Base-by-base conservation (phyloP, 2,113 vertebrate species). In the Cyphomyrus discorhynchus region DNA sequence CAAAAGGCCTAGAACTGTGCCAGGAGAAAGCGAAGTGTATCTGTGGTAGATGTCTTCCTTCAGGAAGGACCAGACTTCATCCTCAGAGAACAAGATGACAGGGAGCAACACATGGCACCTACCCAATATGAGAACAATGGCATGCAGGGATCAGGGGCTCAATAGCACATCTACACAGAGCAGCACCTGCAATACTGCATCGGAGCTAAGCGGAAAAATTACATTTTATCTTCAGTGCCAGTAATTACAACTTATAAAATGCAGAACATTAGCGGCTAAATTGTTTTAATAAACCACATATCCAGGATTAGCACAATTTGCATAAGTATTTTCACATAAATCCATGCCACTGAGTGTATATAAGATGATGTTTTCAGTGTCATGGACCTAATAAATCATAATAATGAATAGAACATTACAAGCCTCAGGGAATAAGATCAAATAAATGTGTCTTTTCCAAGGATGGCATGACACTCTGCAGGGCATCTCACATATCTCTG, bases 1-100 rank as follows among this genome's bases (percentile, higher is more conserved):
- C 56, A 98, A 98, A 3, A 99, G 92, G 87, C 97, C 98, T 90
- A 99, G 93, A 1, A 96, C 90, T 0, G 93, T 95, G 90, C 95
- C 5, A 17, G 92, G 92, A 3, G 90, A 91, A 47, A 94, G 94
- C 27, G 92, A 90, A 0, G 93, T 70, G 5, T 96, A 91, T 58
- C 94, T 93, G 42, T 93, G 17, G n/a, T 92, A 94, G 62, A 95
- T 92, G 0, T 94, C 94, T 3, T 96, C 96, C 89, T 92, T 95
- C 89, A 98, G 95, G 94, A 97, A 99, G 2, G 95, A 94, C 90
- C 95, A 95, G 91, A 96, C 96, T 92, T 98, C 97, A 56, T 96
- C 95, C 1, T 94, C 21, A 0, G 96, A 96, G 3, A 92, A 91
- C 93, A 99, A 91, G 4, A 62, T 92, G 88, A 94, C 84, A 0